Base-by-base conservation (phyloP, 2,888 invertebrate species). In the Clitarchus hookeri region DNA sequence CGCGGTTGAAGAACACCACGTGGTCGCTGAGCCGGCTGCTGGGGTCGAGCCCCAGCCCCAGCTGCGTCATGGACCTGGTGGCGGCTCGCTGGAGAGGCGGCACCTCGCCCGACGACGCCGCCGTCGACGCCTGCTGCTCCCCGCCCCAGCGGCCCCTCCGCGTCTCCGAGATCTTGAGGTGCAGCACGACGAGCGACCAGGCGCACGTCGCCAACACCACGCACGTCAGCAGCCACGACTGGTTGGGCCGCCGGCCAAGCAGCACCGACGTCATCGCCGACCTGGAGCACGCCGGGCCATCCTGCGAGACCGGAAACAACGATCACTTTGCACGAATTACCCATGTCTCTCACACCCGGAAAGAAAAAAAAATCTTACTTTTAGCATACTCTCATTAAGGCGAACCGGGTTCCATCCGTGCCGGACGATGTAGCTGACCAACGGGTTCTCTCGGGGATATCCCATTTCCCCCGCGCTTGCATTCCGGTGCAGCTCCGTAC, bases 1-100 rank as follows among this genome's bases (percentile, higher is more conserved):
- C 92, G 80, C 93, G 91, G 88, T 94, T 94, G 89, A 94, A 92
- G 91, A 95, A 93, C 85, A 95, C 89, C 86, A 93, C 91, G 89
- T 93, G 91, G 85, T 91, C 91, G 89, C 92, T 93, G 84, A 92
- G 91, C 27, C 48, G 65, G 6, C 48, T 11, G 4, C 12, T 1
- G 12, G 65, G 16, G 23, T 19, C 12, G 23, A 65, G 36, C 86
- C 84, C 23, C 44, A 65, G 36, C 86, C 84, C 23, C 44, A 25
- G 26, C 77, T 54, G 87, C 88, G 19, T 80, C 85, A 87, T 54
- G 26, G 88, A 87, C 85, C 86, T 88, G 26, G 88, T 87, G 48
- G 86, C 87, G 26, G 80, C 44, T 6, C 87, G 83, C 77, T 48
- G 84, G 26, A n/a, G 27, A 36, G 2, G 19, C 16, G 19, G 9